Conservation (phyloP, 2,113 vertebrate genomes). For the Lycaon pictus region DNA sequence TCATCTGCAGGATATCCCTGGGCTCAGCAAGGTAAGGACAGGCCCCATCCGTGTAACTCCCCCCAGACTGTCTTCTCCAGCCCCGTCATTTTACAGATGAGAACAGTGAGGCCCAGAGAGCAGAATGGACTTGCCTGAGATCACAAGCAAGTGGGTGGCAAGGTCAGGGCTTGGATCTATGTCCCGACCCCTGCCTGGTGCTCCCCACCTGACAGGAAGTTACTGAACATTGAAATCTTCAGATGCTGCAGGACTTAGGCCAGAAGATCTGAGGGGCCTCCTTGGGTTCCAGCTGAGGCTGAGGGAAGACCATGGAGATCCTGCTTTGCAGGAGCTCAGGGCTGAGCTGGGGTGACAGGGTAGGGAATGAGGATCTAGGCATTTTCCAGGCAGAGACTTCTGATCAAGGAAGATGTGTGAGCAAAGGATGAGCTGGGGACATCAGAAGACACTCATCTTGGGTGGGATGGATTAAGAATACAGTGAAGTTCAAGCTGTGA, state of each 20-base stretch:
- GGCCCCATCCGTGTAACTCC: neutral
- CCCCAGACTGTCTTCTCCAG: neutral
- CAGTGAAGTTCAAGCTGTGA: neutral
- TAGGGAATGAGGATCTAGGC: too few relatives aligned
- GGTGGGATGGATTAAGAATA: neutral
- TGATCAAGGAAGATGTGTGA: neutral
- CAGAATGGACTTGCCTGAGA: neutral
- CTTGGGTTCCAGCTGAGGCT: neutral
- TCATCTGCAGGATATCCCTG: neutral
- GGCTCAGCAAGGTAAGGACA: conserved; percentile 29
- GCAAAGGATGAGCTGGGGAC: neutral
- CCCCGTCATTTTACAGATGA: neutral
- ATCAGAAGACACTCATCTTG: neutral
- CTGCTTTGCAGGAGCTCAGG: neutral
- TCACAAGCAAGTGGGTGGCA: neutral
- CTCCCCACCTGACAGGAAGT: neutral
- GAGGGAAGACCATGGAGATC: neutral
- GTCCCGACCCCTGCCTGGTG: neutral
- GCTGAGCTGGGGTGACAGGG: neutral
- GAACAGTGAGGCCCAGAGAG: neutral
- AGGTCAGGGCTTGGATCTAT: neutral
- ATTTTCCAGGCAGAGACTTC: neutral
- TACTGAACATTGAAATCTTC: neutral
- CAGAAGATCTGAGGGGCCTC: neutral
- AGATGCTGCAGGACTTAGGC: too few relatives aligned